Evolutionary conservation across 2,113 vertebrate genomes (phyloP).

Genomic region (Bos javanicus): DNA sequence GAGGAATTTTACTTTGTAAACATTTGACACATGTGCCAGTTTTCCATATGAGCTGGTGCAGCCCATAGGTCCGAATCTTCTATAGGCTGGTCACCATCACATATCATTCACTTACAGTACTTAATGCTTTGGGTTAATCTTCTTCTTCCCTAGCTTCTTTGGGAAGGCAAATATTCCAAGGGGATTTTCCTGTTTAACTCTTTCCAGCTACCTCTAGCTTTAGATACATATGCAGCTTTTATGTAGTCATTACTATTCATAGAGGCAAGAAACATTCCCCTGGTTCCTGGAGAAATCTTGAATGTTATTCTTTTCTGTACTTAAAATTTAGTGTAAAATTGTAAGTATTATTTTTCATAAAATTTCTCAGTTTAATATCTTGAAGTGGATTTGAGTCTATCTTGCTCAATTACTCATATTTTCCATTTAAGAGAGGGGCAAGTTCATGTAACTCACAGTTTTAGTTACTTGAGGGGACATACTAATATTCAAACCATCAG

Average conservation of each 20-base stretch:
- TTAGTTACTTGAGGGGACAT: background rate
- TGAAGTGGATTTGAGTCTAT: background rate
- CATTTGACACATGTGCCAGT: background rate
- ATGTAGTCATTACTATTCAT: background rate
- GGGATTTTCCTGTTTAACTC: background rate
- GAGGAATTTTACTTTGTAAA: background rate
- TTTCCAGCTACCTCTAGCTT: background rate
- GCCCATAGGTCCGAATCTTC: background rate
- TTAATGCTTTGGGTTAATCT: background rate
- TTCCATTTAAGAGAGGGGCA: background rate
- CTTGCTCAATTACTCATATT: background rate
- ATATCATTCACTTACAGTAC: background rate
- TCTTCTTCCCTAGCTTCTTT: background rate
- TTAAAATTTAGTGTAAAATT: background rate
- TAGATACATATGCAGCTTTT: background rate
- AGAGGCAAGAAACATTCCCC: background rate
- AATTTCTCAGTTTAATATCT: background rate
- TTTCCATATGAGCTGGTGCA: background rate
- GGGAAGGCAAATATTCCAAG: background rate
- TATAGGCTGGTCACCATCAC: background rate
- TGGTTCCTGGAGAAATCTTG: background rate
- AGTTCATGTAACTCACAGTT: background rate
- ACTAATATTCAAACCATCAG: background rate
- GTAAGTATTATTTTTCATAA: background rate
- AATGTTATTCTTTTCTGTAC: background rate